These are phyloP conservation scores for Eremophila alpestris DNA, from an alignment of 2,797 vertebrate genomes.

Conservation along the genomic window DNA sequence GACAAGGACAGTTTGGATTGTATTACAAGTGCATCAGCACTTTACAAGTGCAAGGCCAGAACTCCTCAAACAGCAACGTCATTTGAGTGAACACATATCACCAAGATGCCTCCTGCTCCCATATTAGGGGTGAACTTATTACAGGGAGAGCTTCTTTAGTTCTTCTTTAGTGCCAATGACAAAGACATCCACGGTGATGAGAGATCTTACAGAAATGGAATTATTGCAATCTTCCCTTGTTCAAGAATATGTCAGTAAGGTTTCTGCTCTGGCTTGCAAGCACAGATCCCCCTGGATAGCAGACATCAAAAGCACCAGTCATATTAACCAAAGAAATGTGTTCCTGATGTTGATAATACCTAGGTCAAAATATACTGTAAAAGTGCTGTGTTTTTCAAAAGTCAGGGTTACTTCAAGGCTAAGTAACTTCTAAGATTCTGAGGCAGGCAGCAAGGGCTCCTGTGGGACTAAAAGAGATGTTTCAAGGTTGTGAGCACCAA, in stretches of 20 bases:
- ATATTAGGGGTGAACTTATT: neutral
- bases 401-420: neutral
- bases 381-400: neutral
- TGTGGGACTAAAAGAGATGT: neutral
- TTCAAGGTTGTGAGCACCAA: neutral
- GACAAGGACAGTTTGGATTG: neutral
- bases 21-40: neutral
- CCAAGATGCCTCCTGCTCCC: neutral
- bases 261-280: neutral
- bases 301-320: neutral
- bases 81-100: neutral
- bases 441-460: neutral
- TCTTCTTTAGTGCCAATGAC: neutral
- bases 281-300: neutral
- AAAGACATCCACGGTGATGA: neutral
- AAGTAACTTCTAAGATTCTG: neutral
- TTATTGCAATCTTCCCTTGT: neutral
- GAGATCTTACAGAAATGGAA: neutral
- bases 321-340: neutral
- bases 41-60: neutral
- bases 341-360: neutral
- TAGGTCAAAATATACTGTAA: neutral
- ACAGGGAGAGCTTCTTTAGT: neutral
- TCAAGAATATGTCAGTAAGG: neutral
- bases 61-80: neutral